Percentiles rank a stretch among this genome's conserved stretches.
These are phyloP conservation scores for Mantis religiosa DNA, from an alignment of 2,888 invertebrate species.

Conservation along the genomic window DNA sequence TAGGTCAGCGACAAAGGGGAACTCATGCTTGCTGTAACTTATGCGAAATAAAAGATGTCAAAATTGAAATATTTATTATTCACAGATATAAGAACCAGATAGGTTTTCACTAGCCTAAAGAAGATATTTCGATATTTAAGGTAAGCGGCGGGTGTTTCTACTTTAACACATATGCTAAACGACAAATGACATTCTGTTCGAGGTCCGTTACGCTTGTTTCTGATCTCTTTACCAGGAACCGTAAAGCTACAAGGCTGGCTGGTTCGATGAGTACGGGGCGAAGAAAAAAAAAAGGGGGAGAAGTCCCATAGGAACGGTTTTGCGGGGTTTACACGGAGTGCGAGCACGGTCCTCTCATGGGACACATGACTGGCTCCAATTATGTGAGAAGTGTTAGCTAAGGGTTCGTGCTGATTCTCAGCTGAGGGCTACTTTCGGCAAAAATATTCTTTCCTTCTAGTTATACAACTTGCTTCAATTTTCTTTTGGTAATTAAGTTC, in stretches of 20 bases:
- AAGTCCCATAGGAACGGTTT: neutral
- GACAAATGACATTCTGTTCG: neutral
- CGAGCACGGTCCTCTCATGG: neutral
- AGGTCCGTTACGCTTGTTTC: neutral
- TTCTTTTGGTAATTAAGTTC: neutral
- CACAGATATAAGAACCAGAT: too few relatives aligned
- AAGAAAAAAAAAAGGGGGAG: neutral
- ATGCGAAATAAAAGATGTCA: too few relatives aligned
- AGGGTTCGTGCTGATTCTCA: neutral
- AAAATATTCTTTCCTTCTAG: neutral
- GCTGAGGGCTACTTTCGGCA: neutral
- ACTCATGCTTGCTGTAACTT: too few relatives aligned
- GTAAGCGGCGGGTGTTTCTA: too few relatives aligned
- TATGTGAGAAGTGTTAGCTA: neutral
- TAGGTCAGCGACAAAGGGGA: too few relatives aligned
- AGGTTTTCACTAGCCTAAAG: too few relatives aligned
- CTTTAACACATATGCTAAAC: neutral
- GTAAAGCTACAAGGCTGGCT: neutral
- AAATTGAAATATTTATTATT: too few relatives aligned
- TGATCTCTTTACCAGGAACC: neutral
- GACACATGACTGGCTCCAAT: neutral
- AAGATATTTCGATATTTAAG: too few relatives aligned
- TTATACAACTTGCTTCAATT: neutral
- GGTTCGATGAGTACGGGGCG: neutral
- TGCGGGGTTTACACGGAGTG: conserved; percentile 2